Base-by-base conservation (phyloP, 2,888 invertebrate genomes). In the Micoletzkya japonica region DNA sequence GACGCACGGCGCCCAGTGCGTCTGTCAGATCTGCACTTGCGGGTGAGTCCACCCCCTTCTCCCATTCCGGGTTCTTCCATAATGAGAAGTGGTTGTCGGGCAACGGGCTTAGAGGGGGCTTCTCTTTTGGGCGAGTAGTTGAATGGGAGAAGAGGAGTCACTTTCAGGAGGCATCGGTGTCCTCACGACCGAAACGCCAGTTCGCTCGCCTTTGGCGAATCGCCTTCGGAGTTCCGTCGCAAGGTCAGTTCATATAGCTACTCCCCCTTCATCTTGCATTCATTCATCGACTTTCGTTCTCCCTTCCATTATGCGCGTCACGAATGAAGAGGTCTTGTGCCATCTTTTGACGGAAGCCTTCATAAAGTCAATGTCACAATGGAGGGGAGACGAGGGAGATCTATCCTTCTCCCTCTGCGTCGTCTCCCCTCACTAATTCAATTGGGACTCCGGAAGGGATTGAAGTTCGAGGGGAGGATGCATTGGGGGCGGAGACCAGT, bases 21-120 rank as follows among this genome's bases (percentile, higher is more conserved):
- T 83, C 72, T 83, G 83, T 71, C 81, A 83, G 71, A 79, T 83
- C 44, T 83, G 83, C 72, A 83, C 83, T 26, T 83, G 83, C 76
- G 83, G 83, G 83, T 83, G 37, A 70, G 76, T 57, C 4, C 50
- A 20, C 14, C 63, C 10, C 20, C 44, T 44, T 10, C 10, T 14
- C 10, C 44, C 10, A 14, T 44, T 44, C 10, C 44, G 44, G n/a
- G n/a, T n/a, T n/a, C n/a, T n/a, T n/a, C n/a, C n/a, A n/a, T n/a
- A n/a, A n/a, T n/a, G n/a, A n/a, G n/a, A n/a, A n/a, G n/a, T n/a
- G n/a, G n/a, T n/a, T n/a, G n/a, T n/a, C n/a, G n/a, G n/a, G n/a
- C n/a, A n/a, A n/a, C n/a, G n/a, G n/a, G n/a, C n/a, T n/a, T n/a
- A n/a, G n/a, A n/a, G n/a, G n/a, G n/a, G n/a, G n/a, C n/a, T n/a